Percentiles rank a stretch among this genome's conserved stretches.
These are phyloP conservation scores for Ceyx erithaca DNA, from an alignment of 2,797 vertebrate species.

Conservation along the genomic window DNA sequence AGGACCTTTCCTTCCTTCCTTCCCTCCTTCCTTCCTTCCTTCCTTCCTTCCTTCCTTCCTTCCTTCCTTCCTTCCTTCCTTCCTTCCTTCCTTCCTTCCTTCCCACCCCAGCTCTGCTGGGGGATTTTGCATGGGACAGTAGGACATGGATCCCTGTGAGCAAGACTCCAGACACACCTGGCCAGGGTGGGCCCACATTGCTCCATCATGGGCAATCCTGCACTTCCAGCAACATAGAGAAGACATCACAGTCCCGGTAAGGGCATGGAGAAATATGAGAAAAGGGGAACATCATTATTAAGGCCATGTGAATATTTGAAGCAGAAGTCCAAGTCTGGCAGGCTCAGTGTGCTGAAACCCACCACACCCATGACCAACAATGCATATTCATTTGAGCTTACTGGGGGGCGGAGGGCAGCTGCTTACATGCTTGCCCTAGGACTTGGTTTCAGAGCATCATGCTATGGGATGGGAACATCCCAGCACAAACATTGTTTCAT, in stretches of 20 bases:
- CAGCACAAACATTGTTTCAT: neutral
- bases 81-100: too few relatives aligned
- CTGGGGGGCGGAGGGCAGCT: neutral
- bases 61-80: too few relatives aligned
- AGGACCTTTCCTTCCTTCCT: neutral
- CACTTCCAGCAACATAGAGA: accelerated
- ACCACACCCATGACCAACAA: slow-evolving; percentile 28
- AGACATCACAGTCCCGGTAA: neutral
- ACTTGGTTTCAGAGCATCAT: neutral
- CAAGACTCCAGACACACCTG: neutral
- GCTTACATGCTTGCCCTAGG: neutral
- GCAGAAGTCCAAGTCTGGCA: neutral
- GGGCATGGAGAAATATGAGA: neutral
- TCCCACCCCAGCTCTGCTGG: neutral
- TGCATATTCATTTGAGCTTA: neutral
- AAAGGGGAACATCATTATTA: neutral
- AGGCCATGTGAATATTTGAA: neutral
- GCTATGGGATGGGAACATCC: neutral
- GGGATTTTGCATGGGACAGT: neutral
- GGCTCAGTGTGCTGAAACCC: neutral
- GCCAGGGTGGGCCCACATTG: neutral
- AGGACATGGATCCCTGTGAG: neutral
- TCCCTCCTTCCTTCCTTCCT: too few relatives aligned
- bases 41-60: too few relatives aligned
- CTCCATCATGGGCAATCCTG: accelerated